These are phyloP conservation scores for Dendroctonus ponderosae DNA, from an alignment of 1,140 invertebrate species.

Conservation along the genomic window DNA sequence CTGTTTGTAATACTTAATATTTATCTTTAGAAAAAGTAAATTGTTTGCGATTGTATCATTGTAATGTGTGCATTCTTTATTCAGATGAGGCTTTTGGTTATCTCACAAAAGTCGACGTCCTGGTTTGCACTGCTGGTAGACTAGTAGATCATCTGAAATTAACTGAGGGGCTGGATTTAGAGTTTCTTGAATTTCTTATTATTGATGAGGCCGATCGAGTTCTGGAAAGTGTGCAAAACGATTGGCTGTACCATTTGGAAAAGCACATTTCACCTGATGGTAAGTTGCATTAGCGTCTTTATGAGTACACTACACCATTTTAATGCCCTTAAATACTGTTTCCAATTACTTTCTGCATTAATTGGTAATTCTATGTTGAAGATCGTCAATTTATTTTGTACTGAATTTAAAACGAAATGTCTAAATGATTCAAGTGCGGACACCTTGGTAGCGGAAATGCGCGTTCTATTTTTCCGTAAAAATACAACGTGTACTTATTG, in stretches of 20 bases:
- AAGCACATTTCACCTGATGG: slow-evolving; percentile 53
- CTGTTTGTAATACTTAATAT: background rate
- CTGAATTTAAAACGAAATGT: slow-evolving; percentile 6
- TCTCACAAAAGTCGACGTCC: slow-evolving; percentile 74
- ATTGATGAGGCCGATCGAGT: slow-evolving; percentile 96
- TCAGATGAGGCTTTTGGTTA: slow-evolving; percentile 46
- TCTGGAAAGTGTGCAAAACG: slow-evolving; percentile 85
- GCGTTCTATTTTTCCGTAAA: too few species aligned
- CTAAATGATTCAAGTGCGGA: background rate
- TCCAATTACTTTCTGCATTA: too few species aligned
- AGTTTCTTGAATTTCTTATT: slow-evolving; percentile 78
- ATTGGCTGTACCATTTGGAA: slow-evolving; percentile 79
- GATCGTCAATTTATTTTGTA: slow-evolving; percentile 3
- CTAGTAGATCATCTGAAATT: slow-evolving; percentile 88
- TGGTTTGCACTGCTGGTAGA: slow-evolving; percentile 91
- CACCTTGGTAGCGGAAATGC: too few species aligned
- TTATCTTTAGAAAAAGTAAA: background rate
- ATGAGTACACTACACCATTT: too few species aligned
- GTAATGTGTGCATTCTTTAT: slow-evolving; percentile 4
- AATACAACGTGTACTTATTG: too few species aligned
- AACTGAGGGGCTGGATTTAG: slow-evolving; percentile 82
- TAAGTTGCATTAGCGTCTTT: background rate
- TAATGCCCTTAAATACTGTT: too few species aligned
- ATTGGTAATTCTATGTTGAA: too few species aligned
- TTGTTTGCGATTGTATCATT: too few species aligned